Conservation (phyloP, 30 jellyfish, hydroid and myxozoan species). For the Hydractinia echinata region DNA sequence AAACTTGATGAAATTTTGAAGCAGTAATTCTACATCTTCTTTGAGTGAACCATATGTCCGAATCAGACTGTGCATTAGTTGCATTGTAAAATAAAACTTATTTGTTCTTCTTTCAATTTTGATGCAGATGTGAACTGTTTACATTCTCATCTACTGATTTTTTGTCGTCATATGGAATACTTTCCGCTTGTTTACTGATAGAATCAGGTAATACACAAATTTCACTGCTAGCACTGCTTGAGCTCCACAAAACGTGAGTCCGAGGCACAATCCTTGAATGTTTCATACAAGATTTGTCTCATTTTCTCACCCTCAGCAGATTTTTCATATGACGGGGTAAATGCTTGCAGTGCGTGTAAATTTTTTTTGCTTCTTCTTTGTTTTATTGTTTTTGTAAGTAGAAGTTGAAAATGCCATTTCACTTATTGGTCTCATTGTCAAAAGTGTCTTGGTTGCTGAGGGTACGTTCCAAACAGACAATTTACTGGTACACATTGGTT, state of each 20-base stretch:
- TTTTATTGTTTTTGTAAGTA: background rate
- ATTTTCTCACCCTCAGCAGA: background rate
- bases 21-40: conserved; percentile 12
- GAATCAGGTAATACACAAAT: background rate
- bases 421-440: background rate
- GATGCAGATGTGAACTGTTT: background rate
- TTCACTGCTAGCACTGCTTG: background rate
- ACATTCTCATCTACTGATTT: background rate
- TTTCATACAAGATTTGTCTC: background rate
- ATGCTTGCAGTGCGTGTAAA: background rate
- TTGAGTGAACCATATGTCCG: background rate
- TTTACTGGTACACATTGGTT: conserved; percentile 13
- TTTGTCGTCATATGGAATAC: background rate
- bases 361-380: background rate
- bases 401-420: background rate
- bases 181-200: background rate
- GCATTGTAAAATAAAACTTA: background rate
- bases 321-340: background rate
- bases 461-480: conserved; percentile 6
- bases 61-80: background rate
- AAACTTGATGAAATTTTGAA: conserved; percentile 8
- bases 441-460: background rate
- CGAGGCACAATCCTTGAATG: background rate
- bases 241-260: conserved; percentile 8
- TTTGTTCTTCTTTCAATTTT: background rate